A percentile compares a stretch with the other conserved stretches of the same genome.
Conservation (phyloP, 2,113 vertebrate species). For the Hemicordylus capensis region DNA sequence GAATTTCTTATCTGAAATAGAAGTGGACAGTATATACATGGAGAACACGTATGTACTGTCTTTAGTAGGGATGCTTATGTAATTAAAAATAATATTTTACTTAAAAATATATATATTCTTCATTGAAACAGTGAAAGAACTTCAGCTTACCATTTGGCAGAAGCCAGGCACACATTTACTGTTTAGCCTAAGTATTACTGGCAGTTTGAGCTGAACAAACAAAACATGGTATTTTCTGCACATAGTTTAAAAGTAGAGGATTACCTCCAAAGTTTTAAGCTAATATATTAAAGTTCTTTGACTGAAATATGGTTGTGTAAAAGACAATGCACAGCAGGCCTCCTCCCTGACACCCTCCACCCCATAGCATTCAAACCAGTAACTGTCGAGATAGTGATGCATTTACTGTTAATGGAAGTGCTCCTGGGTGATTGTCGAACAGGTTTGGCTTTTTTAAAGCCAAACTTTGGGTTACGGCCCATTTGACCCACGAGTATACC, state of each 20-base stretch:
- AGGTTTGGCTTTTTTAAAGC: too few species aligned
- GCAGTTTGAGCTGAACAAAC: slow-evolving; percentile 14
- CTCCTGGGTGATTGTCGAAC: too few species aligned
- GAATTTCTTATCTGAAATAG: slow-evolving; percentile 29
- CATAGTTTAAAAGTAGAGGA: background rate
- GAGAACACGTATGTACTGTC: slow-evolving; percentile 36
- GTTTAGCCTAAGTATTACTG: background rate
- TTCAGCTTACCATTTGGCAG: slow-evolving; percentile 57
- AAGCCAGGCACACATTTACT: background rate
- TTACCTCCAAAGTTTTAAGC: background rate
- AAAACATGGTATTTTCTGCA: background rate
- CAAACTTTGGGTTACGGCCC: too few species aligned
- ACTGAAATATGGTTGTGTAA: background rate
- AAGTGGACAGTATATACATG: slow-evolving; percentile 58
- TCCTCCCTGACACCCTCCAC: too few species aligned
- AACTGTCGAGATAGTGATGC: background rate
- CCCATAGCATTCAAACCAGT: background rate
- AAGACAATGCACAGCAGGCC: background rate
- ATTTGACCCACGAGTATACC: too few species aligned
- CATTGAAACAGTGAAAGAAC: background rate
- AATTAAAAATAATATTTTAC: background rate
- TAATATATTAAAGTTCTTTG: background rate
- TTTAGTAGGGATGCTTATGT: slow-evolving; percentile 47
- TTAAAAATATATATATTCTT: slow-evolving; percentile 7
- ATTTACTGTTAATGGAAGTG: too few species aligned